phyloP scores from a whole-genome alignment of 1,140 invertebrate species.

The Lasioglossum baleicum region DNA sequence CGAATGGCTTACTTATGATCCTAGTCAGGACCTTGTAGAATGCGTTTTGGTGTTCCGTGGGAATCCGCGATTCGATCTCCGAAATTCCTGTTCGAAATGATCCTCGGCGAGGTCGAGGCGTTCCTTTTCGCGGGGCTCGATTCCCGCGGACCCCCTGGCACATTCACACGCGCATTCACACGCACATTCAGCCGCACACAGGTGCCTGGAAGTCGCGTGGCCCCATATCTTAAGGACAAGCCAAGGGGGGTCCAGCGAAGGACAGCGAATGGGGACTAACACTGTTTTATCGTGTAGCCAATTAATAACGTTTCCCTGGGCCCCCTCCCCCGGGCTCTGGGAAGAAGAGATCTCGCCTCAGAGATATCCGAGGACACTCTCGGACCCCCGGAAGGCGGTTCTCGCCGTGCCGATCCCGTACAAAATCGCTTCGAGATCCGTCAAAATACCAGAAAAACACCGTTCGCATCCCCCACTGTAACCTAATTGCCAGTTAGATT shows the following conservation, averaged over 20 bases:
- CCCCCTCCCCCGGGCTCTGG: constrained; percentile 41
- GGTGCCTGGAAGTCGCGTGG: constrained; percentile 74
- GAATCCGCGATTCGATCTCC: neutral
- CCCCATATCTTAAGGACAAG: constrained; percentile 74
- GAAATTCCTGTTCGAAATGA: neutral
- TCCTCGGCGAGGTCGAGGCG: constrained; percentile 7
- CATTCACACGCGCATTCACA: neutral
- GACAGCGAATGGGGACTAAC: constrained; percentile 75
- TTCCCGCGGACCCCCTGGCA: constrained; percentile 42
- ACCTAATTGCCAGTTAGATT: neutral
- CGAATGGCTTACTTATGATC: too few species aligned
- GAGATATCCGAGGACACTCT: constrained; percentile 60
- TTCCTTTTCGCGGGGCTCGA: constrained; percentile 30
- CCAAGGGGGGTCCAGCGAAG: constrained; percentile 72
- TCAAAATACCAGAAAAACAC: too few species aligned
- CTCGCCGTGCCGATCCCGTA: constrained; percentile 26
- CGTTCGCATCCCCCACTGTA: neutral
- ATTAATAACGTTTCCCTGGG: constrained; percentile 75
- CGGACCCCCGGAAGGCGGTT: constrained; percentile 41
- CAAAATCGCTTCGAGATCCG: neutral
- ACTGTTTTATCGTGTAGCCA: constrained; percentile 79
- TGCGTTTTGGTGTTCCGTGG: neutral
- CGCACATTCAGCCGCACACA: constrained; percentile 51
- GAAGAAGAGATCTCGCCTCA: constrained; percentile 65
- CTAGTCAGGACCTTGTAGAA: neutral